Evolutionary conservation across 2,797 vertebrate species (phyloP).

Genomic region (Pipistrellus kuhlii): DNA sequence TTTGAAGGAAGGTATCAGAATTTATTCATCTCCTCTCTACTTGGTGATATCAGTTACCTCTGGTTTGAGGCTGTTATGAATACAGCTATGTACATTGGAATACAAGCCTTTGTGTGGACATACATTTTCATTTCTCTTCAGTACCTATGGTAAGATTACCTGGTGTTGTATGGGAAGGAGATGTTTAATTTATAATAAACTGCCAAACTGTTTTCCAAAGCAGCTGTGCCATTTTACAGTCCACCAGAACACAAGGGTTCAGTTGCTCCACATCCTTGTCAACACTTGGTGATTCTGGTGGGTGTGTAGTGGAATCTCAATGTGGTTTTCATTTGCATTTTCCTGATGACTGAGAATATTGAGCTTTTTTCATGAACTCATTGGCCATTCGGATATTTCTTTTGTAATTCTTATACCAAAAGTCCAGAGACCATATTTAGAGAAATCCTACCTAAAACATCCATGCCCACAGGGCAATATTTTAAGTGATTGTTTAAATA

Average conservation of each 20-base stretch:
- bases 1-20: neutral
- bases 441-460: neutral
- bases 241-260: neutral
- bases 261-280: accelerated
- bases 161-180: neutral
- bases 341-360: neutral
- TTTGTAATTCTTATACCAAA: neutral
- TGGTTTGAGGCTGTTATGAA: neutral
- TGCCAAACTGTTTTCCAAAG: neutral
- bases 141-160: neutral
- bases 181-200: neutral
- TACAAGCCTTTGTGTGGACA: neutral
- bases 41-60: neutral
- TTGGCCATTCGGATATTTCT: neutral
- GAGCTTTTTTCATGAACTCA: neutral
- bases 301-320: neutral
- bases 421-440: neutral
- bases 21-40: neutral
- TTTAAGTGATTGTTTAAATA: neutral
- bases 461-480: neutral
- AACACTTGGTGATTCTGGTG: neutral
- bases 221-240: neutral
- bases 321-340: neutral
- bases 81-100: neutral
- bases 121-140: neutral